Percentiles rank a stretch among this genome's conserved stretches.
Conservation (phyloP, 2,113 vertebrate species). For the Anthoscopus minutus region DNA sequence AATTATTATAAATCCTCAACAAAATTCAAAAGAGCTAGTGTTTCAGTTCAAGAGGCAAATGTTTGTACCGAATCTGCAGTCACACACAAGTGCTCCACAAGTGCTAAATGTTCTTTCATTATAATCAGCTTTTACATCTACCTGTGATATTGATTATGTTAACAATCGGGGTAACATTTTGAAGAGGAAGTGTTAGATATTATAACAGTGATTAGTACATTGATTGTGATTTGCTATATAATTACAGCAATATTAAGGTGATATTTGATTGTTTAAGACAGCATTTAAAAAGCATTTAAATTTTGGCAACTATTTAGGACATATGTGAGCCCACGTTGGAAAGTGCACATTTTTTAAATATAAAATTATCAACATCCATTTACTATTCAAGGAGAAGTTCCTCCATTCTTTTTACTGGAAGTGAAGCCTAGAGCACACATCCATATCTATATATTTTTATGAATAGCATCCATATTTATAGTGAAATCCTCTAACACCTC, state of each 20-base stretch:
- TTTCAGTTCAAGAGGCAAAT: not conserved
- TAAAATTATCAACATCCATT: not conserved
- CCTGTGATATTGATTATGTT: not conserved
- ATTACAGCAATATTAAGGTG: not conserved
- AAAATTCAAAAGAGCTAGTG: not conserved
- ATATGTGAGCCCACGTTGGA: accelerated
- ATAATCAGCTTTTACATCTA: not conserved
- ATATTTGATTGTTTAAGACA: not conserved
- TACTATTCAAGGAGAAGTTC: not conserved
- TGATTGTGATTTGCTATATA: not conserved
- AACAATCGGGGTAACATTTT: not conserved
- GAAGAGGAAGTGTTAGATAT: constrained; percentile 12
- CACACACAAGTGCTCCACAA: not conserved
- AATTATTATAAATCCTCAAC: not conserved
- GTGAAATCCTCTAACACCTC: not conserved
- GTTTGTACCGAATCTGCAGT: not conserved
- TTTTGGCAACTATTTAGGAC: not conserved
- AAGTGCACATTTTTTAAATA: not conserved
- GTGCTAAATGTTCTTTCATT: not conserved
- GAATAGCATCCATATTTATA: not conserved
- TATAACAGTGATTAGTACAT: not conserved
- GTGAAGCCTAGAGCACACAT: not conserved
- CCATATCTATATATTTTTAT: not conserved
- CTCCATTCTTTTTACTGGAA: not conserved
- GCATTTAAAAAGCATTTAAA: not conserved